Evolutionary conservation across 2,797 vertebrate genomes (phyloP).

Genomic region (Australoheros facetus): DNA sequence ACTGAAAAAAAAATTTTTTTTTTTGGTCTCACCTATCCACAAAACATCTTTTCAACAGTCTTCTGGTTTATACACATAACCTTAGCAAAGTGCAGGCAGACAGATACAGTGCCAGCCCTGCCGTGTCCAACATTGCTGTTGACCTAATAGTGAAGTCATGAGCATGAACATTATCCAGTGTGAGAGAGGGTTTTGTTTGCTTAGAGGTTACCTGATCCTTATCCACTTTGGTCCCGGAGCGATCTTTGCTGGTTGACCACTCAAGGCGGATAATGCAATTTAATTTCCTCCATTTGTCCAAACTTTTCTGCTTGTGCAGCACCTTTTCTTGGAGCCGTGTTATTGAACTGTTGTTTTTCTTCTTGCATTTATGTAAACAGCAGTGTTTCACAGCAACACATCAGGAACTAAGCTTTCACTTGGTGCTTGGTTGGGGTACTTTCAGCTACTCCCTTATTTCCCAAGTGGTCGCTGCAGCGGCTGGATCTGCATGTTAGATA

Average conservation of each 20-base stretch:
- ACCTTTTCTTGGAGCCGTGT: not conserved
- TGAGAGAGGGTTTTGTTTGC: not conserved
- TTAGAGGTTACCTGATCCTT: not conserved
- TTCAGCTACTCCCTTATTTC: not conserved
- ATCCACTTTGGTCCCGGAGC: not conserved
- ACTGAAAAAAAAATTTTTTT: not conserved
- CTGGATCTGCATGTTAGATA: not conserved
- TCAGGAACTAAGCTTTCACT: not conserved
- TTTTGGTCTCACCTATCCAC: not conserved
- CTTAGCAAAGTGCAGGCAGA: not conserved
- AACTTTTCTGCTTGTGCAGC: not conserved
- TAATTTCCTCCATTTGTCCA: not conserved
- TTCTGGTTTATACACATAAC: not conserved
- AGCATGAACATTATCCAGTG: not conserved
- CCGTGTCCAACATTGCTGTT: not conserved
- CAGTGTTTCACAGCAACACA: not conserved
- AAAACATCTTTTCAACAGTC: not conserved
- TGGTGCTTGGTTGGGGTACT: not conserved
- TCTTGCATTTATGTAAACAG: not conserved
- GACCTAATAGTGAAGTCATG: not conserved
- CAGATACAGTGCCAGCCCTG: not conserved
- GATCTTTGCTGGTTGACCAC: not conserved
- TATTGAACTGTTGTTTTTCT: not conserved
- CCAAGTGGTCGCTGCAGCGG: not conserved
- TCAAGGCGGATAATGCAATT: not conserved